Evolutionary conservation across 2,113 vertebrate genomes (phyloP), one percentile per base, ranked within the genome.

Genomic region (Prionailurus bengalensis): DNA sequence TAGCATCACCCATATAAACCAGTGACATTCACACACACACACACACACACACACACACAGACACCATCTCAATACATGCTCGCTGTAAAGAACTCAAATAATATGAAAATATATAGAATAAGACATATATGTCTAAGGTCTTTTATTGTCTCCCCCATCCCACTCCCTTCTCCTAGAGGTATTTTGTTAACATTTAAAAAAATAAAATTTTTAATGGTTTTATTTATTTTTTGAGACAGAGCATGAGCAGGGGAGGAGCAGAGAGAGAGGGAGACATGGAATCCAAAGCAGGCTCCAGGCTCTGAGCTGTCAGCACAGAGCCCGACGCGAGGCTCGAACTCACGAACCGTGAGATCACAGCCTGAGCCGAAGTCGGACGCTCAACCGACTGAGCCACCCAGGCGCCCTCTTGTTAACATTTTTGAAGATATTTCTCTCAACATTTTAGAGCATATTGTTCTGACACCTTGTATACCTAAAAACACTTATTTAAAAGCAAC

Each of bases 401-500:
- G 45, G 45, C 7, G 45, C 45, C 45, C 45, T 31, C 10, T 39
- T 12, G 2, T 70, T 88, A 86, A 84, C 33, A 95, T 97, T 86
- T 84, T 95, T 48, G 83, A 71, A 4, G 4, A 21, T 53, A 70
- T 83, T 61, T 73, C 23, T 93, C 42, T 61, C 51, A 82, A 51
- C 45, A 85, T 93, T 80, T 91, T 85, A n/a, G 27, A 93, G 15
- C 45, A 42, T 73, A 65, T 79, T 79, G 48, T 82, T 92, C 39
- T 6, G 36, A 68, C 10, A 45, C 21, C 71, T 53, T 80, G 4
- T 63, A 29, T 11, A 90, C 45, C 39, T 73, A 36, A 81, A 89
- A 80, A 83, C 16, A 94, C 55, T 23, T 58, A 45, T 65, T 84
- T 66, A 29, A 96, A 93, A 90, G 8, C 5, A 90, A 85, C 39